A percentile compares a stretch with the other conserved stretches of the same genome.
Conservation (phyloP, 1,140 invertebrate genomes). For the Aporrectodea caliginosa region DNA sequence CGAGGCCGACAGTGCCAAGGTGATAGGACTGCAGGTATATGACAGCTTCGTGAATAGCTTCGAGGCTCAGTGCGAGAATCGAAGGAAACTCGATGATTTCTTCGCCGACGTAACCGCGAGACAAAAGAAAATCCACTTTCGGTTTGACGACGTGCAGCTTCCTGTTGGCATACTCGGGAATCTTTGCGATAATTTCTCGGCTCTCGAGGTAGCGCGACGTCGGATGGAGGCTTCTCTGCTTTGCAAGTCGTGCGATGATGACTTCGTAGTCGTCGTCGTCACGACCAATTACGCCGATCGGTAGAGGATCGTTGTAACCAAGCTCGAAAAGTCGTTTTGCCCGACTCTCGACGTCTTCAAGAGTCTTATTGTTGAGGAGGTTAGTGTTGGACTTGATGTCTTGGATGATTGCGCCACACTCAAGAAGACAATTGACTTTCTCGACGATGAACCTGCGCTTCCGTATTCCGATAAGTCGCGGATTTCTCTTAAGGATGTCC, state of each 20-base stretch:
- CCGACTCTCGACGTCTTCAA: background rate
- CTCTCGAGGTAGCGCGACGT: background rate
- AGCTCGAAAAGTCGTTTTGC: background rate
- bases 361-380: background rate
- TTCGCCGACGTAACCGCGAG: background rate
- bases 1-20: background rate
- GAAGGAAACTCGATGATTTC: background rate
- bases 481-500: slow-evolving; percentile 16
- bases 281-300: background rate
- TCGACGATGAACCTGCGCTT: background rate
- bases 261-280: background rate
- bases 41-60: background rate
- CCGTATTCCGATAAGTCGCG: background rate
- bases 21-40: background rate
- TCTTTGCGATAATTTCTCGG: background rate
- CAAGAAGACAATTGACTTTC: slow-evolving; percentile 4
- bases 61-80: slow-evolving; percentile 1
- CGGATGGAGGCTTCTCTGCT: background rate
- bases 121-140: background rate
- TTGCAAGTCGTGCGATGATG: background rate
- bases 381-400: background rate
- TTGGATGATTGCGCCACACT: background rate
- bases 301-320: slow-evolving; percentile 16
- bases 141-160: background rate
- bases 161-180: background rate